A percentile compares a stretch with the other conserved stretches of the same genome.
Conservation (phyloP, 64 coral and sea anemone genomes). For the Actinia tenebrosa region DNA sequence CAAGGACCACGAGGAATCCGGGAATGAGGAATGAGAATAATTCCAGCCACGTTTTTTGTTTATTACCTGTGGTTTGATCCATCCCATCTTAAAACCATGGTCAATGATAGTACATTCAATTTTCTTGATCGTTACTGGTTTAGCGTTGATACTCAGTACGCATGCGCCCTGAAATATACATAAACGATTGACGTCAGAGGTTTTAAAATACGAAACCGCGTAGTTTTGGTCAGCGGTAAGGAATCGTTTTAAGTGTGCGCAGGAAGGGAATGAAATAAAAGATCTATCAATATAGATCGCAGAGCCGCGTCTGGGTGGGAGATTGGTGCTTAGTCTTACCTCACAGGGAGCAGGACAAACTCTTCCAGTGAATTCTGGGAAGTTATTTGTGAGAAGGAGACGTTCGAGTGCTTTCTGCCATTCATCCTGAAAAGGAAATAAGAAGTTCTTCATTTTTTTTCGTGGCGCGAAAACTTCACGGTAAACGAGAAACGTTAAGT, state of each 20-base stretch:
- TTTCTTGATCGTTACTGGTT: constrained; percentile 97
- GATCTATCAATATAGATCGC: no score
- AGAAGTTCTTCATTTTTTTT: no score
- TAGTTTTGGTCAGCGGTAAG: neutral
- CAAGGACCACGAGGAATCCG: no score
- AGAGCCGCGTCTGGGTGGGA: neutral
- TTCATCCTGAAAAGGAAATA: constrained; percentile 51
- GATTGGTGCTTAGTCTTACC: constrained; percentile 26
- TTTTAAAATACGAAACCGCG: neutral
- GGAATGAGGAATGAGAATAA: no score
- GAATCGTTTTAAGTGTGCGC: neutral
- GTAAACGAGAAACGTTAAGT: no score
- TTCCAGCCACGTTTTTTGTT: no score
- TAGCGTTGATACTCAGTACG: constrained; percentile 90
- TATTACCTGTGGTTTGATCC: constrained; percentile 90
- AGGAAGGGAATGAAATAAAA: neutral
- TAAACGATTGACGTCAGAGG: neutral
- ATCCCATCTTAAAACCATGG: constrained; percentile 84
- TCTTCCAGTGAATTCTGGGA: constrained; percentile 93
- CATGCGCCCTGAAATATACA: constrained; percentile 73
- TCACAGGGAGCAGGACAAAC: constrained; percentile 95
- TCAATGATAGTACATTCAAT: constrained; percentile 95
- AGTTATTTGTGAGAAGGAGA: constrained; percentile 87
- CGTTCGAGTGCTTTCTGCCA: constrained; percentile 87
- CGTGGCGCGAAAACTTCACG: no score